Evolutionary conservation across 2,113 vertebrate species (phyloP).

Genomic region (Hippoglossus stenolepis): DNA sequence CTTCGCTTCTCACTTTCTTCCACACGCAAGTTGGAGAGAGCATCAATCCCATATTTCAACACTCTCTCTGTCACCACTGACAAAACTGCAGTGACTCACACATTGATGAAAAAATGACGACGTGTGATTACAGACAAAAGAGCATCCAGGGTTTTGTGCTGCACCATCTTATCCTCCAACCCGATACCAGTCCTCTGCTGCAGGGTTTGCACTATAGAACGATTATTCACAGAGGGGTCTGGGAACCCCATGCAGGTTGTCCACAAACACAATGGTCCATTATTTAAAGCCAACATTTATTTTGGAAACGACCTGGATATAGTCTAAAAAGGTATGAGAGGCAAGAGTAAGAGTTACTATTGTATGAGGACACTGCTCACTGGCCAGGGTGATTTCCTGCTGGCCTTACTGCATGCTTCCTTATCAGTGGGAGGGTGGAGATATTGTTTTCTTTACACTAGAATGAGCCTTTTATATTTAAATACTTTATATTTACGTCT

Average conservation of each 20-base stretch:
- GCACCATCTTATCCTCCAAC: neutral
- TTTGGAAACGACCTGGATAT: constrained; percentile 19
- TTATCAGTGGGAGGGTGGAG: no score
- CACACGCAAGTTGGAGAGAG: neutral
- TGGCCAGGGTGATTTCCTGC: no score
- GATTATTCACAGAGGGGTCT: no score
- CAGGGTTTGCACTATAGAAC: neutral
- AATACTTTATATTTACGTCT: no score
- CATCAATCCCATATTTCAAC: neutral
- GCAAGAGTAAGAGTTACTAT: neutral
- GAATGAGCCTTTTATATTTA: no score
- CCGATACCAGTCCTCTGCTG: neutral
- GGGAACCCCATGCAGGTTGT: no score
- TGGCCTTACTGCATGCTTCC: no score
- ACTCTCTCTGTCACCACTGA: neutral
- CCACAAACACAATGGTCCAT: no score
- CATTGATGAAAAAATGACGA: neutral
- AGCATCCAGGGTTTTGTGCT: neutral
- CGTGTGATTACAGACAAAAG: neutral
- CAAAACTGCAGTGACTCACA: neutral
- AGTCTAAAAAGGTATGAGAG: constrained; percentile 5
- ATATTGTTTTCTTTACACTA: no score
- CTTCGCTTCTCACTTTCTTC: constrained; percentile 20
- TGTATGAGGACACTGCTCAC: no score
- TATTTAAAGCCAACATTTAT: constrained; percentile 19